These are phyloP conservation scores for Pseudeuparius sepicola DNA, from an alignment of 2,888 invertebrate species.

Conservation along the genomic window DNA sequence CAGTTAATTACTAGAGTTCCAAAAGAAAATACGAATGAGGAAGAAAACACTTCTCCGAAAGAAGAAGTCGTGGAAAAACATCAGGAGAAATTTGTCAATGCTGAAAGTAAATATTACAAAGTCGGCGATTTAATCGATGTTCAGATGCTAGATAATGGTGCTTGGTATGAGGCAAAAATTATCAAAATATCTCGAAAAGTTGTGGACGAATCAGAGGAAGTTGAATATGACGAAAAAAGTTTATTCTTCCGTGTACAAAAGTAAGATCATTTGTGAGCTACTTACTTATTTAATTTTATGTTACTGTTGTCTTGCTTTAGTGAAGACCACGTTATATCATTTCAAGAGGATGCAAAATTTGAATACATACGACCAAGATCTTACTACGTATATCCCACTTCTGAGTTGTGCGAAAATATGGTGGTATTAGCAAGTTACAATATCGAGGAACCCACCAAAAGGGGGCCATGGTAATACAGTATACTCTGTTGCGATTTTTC, in stretches of 20 bases:
- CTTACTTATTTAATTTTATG: too few species aligned
- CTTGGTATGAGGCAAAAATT: slow-evolving; percentile 66
- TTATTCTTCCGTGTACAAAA: slow-evolving; percentile 41
- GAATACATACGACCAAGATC: slow-evolving; percentile 60
- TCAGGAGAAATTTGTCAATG: slow-evolving; percentile 22
- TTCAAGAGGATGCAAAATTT: slow-evolving; percentile 37
- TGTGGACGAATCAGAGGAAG: too few species aligned
- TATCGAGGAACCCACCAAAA: slow-evolving; percentile 52
- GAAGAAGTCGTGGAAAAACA: slow-evolving; percentile 11
- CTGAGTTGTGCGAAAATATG: slow-evolving; percentile 49
- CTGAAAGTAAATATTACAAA: slow-evolving; percentile 38
- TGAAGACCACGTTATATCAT: slow-evolving; percentile 25
- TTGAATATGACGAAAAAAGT: slow-evolving; percentile 31
- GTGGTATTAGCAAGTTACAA: slow-evolving; percentile 67
- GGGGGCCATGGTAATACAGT: slow-evolving; percentile 61
- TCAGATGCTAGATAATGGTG: slow-evolving; percentile 49
- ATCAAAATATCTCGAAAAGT: slow-evolving; percentile 40
- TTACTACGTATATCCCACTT: slow-evolving; percentile 41
- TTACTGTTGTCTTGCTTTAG: slow-evolving; percentile 15
- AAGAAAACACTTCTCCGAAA: slow-evolving; percentile 1
- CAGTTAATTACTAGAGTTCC: slow-evolving; percentile 49
- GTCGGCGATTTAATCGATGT: slow-evolving; percentile 60
- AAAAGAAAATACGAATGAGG: slow-evolving; percentile 19
- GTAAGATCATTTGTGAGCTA: too few species aligned
- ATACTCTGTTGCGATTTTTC: too few species aligned